phyloP scores from a whole-genome alignment of 2,113 vertebrate species.

The Forbesichthys papilliferus region DNA sequence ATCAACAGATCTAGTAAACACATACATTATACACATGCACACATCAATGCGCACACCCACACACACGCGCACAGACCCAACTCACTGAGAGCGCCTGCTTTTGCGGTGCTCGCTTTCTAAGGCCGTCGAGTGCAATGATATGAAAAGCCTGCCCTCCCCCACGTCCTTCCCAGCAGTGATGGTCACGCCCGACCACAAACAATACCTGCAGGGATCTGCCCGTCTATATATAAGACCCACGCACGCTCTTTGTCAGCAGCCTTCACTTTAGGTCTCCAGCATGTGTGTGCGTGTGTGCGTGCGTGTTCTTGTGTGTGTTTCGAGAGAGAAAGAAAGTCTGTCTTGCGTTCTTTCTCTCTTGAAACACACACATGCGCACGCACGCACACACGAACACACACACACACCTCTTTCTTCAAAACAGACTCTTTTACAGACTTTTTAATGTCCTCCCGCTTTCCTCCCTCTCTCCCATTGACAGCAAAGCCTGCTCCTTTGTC shows the following conservation, averaged over 20 bases:
- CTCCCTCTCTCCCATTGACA: too few species aligned
- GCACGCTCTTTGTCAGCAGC: not conserved
- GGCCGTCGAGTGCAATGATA: not conserved
- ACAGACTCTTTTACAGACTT: too few species aligned
- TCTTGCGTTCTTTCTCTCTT: too few species aligned
- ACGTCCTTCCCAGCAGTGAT: conserved; percentile 14
- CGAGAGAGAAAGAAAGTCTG: too few species aligned
- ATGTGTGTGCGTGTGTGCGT: not conserved
- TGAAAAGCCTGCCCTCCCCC: conserved; percentile 1
- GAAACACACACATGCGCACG: too few species aligned
- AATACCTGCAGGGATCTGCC: conserved; percentile 42
- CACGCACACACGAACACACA: not conserved
- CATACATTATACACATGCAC: not conserved
- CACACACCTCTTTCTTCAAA: too few species aligned
- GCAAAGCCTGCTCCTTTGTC: too few species aligned
- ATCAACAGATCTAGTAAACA: not conserved
- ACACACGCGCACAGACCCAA: not conserved
- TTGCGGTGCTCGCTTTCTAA: not conserved
- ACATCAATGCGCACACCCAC: not conserved
- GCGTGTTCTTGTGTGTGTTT: not conserved
- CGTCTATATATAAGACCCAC: conserved; percentile 25
- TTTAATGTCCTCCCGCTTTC: too few species aligned
- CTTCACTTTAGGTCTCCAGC: not conserved
- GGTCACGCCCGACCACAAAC: conserved; percentile 22
- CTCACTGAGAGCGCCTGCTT: not conserved